These are phyloP conservation scores for Autographa pulchrina DNA, from an alignment of 2,888 invertebrate species.

Conservation along the genomic window DNA sequence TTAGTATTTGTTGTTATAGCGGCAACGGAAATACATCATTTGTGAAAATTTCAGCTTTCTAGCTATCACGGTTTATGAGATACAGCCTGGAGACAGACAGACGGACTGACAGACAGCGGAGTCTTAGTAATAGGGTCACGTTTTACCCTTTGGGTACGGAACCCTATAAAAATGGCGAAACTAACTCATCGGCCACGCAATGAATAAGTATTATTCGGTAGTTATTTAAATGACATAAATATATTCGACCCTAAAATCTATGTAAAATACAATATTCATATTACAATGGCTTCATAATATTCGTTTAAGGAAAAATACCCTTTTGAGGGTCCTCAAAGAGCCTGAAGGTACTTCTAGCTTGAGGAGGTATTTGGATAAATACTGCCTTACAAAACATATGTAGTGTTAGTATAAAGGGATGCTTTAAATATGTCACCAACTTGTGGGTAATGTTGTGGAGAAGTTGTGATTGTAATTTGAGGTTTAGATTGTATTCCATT, in stretches of 20 bases:
- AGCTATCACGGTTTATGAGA: too few relatives aligned
- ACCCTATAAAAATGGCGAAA: too few relatives aligned
- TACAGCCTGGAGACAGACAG: too few relatives aligned
- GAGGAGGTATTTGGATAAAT: not conserved
- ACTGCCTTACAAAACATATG: conserved; percentile 15
- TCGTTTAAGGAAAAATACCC: conserved; percentile 22
- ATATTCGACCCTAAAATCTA: not conserved
- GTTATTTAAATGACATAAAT: not conserved
- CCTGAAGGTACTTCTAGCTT: not conserved
- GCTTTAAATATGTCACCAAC: conserved; percentile 12
- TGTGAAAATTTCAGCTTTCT: too few relatives aligned
- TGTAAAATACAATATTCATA: conserved; percentile 32
- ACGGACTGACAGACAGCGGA: too few relatives aligned
- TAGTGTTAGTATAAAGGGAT: conserved; percentile 11
- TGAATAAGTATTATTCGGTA: too few relatives aligned
- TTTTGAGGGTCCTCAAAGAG: conserved; percentile 33
- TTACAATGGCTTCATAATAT: conserved; percentile 10
- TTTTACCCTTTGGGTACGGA: too few relatives aligned
- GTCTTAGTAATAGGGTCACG: too few relatives aligned
- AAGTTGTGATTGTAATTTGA: not conserved
- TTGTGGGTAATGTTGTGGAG: not conserved
- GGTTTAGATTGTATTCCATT: too few relatives aligned
- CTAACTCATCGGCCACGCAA: too few relatives aligned
- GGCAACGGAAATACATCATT: too few relatives aligned
- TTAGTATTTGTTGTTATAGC: too few relatives aligned